These are phyloP conservation scores for Peromyscus aztecus DNA, from an alignment of 2,797 vertebrate genomes.

Conservation along the genomic window DNA sequence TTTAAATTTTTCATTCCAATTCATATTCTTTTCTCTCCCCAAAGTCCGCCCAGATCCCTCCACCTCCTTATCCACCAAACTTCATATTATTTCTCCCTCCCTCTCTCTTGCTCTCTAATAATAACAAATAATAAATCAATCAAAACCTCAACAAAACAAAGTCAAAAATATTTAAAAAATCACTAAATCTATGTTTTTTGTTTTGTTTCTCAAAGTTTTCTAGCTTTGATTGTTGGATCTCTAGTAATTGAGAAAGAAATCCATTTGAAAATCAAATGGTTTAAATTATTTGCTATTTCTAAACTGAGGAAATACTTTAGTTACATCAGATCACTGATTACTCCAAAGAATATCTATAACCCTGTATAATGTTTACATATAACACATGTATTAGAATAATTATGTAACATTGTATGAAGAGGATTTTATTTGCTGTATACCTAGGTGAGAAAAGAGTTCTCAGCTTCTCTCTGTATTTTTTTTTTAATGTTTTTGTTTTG, in stretches of 20 bases:
- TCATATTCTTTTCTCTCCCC: not conserved
- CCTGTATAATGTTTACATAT: not conserved
- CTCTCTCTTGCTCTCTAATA: not conserved
- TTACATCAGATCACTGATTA: conserved; percentile 4
- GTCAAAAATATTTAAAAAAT: not conserved
- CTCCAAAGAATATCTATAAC: not conserved
- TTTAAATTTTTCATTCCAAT: not conserved
- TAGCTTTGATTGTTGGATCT: not conserved
- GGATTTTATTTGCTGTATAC: not conserved
- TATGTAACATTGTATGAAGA: not conserved
- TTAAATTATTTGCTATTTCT: conserved; percentile 16
- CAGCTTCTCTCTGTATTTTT: not conserved
- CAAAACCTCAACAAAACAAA: not conserved
- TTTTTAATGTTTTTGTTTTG: not conserved
- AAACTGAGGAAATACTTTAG: not conserved
- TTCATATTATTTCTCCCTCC: not conserved
- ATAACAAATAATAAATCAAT: not conserved
- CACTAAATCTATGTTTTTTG: not conserved
- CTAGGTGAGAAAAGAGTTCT: not conserved
- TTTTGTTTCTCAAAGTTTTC: not conserved
- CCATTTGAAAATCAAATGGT: not conserved
- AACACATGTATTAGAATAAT: not conserved
- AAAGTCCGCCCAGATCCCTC: not conserved
- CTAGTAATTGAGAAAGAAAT: not conserved
- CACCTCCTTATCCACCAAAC: not conserved